Percentiles rank a stretch among this genome's conserved stretches.
phyloP scores from a whole-genome alignment of 2,113 vertebrate genomes.

The Neodontobutis hainanensis region DNA sequence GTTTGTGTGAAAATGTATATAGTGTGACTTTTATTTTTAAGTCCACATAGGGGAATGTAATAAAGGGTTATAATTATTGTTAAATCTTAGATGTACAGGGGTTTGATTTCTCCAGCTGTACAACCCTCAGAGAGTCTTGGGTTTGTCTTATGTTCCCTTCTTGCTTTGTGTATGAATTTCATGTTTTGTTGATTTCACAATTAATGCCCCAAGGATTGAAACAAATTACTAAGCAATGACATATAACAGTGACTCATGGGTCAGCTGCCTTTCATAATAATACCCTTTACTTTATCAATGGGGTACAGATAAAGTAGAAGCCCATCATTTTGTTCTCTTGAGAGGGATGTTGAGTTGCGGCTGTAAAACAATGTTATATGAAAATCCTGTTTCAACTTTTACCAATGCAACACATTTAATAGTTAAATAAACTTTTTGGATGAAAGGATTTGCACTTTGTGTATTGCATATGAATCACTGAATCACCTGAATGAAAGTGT shows the following conservation, averaged over 20 bases:
- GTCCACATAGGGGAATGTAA: slow-evolving; percentile 26
- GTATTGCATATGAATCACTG: neutral
- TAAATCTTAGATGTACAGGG: slow-evolving; percentile 3
- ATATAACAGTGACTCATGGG: too few relatives aligned
- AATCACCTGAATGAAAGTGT: too few relatives aligned
- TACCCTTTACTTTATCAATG: too few relatives aligned
- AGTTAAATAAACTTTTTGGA: neutral
- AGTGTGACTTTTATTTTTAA: slow-evolving; percentile 57
- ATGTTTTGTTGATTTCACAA: neutral
- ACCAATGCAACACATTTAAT: too few relatives aligned
- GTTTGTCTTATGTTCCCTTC: slow-evolving; percentile 8
- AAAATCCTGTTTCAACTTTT: too few relatives aligned
- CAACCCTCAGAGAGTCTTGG: slow-evolving; percentile 3
- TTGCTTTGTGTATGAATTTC: slow-evolving; percentile 12
- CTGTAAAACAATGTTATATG: neutral
- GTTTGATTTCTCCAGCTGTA: slow-evolving; percentile 42
- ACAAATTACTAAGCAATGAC: too few relatives aligned
- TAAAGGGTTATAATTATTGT: slow-evolving; percentile 3
- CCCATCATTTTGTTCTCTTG: neutral
- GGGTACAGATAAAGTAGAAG: too few relatives aligned
- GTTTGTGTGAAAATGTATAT: slow-evolving; percentile 72
- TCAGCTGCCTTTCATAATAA: too few relatives aligned
- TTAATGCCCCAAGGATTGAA: neutral
- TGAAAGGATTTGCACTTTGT: neutral
- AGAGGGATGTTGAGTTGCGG: neutral